Base-by-base conservation (phyloP, 2,113 vertebrate species). In the Caranx melampygus region DNA sequence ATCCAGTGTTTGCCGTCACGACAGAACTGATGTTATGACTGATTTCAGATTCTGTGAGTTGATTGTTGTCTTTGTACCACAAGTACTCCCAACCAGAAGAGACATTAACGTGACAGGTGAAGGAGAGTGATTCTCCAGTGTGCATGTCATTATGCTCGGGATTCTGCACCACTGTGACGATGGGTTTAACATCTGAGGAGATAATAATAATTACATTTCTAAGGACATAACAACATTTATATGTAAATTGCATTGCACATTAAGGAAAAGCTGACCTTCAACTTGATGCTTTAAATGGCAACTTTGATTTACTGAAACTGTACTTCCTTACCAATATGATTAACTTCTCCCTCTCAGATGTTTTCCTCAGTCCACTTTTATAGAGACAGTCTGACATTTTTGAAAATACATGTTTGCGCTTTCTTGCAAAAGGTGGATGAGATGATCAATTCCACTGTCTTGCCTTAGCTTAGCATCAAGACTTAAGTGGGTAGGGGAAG, bases 71-170 rank as follows among this genome's bases (percentile, higher is more conserved):
- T 85, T 90, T 87, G 76, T 45, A 72, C 91, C 86, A 93, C 42
- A 4, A 0, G 75, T 89, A 94, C 15, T 79, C 15, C 93, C 93
- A 94, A 73, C 79, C 92, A 70, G 78, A 70, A 0, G 91, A 93
- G 6, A 85, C 47, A 11, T 75, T 90, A 26, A 91, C 15, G 21
- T 87, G 75, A 81, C 93, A 93, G 59, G 21, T 78, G 47, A 92
- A 87, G 44, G 58, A 67, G 13, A 93, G 67, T 0, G 35, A 13
- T 26, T 94, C 93, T 0, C 3, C 60, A 4, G 78, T 79, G 80
- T 93, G 44, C 85, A 92, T 75, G 34, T 58, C 34, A 4, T 37
- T 18, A 20, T 83, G 7, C 0, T 16, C 1, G 0, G 89, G 91
- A 58, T 60, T 20, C 69, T 86, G 81, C 15, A 10, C 20, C 74